Evolutionary conservation across 2,797 vertebrate genomes (phyloP), one percentile per base, ranked within the genome.

Genomic region (Gallinago nigripennis): DNA sequence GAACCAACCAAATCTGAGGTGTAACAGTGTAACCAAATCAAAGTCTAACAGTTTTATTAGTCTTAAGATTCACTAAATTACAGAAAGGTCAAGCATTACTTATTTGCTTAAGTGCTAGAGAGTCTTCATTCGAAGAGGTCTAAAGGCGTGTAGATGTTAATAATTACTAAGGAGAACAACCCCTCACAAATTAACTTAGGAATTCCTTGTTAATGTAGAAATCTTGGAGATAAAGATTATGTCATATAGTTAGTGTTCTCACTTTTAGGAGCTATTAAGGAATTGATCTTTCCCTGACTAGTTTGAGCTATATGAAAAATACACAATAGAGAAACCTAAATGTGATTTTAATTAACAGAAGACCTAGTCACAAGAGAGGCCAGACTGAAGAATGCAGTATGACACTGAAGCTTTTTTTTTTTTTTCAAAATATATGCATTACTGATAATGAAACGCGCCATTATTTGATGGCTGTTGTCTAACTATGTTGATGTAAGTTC

Each of bases 301-400:
- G 15, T 68, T 86, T 93, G 61, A 86, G 14, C 28, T 90, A 35
- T 39, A 71, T 16, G 88, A 18, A 82, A 90, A 86, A 50, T 45
- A 31, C 7, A 56, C 12, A 65, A 73, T 19, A 65, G 11, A 61
- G 50, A 88, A 84, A 48, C 5, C 5, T 51, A 82, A 82, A 73
- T 45, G 27, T 24, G 14, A 41, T 82, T 91, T 87, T 94, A 95
- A 75, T 91, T 83, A 89, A 80, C 31, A 89, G 56, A 81, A 92
- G 18, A 18, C 12, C 9, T 60, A 60, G 12, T 35, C 66, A 65
- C 41, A 63, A 80, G 25, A 77, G 28, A 87, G 28, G 5, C 5
- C n/a, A 93, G 25, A 66, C 10, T n/a, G 33, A 82, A 88, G 53
- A 65, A 54, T 41, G 8, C 27, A 75, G 8, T 24, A 39, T 20